Conservation (phyloP, 2,113 vertebrate genomes). For the Lagopus muta region DNA sequence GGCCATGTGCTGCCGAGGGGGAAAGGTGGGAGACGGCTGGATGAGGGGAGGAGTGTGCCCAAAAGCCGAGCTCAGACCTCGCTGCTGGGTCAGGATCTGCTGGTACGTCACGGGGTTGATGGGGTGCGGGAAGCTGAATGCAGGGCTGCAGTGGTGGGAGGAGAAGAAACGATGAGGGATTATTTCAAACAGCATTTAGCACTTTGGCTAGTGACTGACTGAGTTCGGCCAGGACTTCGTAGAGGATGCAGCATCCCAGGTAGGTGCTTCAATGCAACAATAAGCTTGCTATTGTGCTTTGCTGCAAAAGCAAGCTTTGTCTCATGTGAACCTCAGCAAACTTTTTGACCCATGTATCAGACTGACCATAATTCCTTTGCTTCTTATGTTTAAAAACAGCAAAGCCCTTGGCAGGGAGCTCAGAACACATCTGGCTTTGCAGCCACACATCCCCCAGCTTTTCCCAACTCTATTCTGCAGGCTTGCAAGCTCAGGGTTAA, state of each 20-base stretch:
- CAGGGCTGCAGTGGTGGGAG: constrained; percentile 81
- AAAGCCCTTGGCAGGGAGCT: neutral
- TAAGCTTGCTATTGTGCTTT: neutral
- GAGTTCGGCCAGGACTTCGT: neutral
- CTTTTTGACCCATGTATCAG: neutral
- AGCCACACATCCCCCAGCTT: neutral
- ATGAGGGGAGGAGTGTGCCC: constrained; percentile 93
- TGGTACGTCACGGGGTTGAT: constrained; percentile 96
- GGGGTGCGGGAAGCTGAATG: constrained; percentile 93
- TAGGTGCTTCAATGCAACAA: neutral
- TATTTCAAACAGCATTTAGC: neutral
- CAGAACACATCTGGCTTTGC: neutral
- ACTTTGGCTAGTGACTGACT: neutral
- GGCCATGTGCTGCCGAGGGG: constrained; percentile 86
- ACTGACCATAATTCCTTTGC: neutral
- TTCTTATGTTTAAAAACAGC: neutral
- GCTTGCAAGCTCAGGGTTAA: neutral
- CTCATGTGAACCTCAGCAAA: accelerated
- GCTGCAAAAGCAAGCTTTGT: neutral
- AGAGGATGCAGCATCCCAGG: neutral
- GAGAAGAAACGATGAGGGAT: neutral
- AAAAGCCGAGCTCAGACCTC: constrained; percentile 89
- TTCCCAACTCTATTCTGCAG: neutral
- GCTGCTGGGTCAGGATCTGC: constrained; percentile 94
- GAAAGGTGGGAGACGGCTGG: constrained; percentile 86